Evolutionary conservation across 2,797 vertebrate species (phyloP).

Genomic region (Anguilla marmorata): DNA sequence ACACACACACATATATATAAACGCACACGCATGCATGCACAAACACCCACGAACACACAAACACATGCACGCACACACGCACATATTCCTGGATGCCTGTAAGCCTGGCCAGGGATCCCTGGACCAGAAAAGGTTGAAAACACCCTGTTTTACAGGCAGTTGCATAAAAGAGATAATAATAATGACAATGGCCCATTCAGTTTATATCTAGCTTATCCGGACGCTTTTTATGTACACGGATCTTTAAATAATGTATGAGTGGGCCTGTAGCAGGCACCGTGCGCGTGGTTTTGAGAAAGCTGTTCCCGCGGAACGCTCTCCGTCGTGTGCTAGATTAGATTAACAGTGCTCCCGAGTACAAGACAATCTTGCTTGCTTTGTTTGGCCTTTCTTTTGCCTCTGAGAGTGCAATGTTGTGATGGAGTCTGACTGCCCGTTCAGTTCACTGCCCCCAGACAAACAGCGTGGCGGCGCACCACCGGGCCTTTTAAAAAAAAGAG

Average conservation of each 20-base stretch:
- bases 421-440: background rate
- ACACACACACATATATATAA: no score
- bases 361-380: background rate
- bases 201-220: no score
- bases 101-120: no score
- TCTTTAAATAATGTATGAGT: background rate
- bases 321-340: background rate
- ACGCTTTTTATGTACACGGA: background rate
- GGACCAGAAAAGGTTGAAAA: no score
- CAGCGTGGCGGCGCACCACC: background rate
- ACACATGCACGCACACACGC: no score
- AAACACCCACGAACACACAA: no score
- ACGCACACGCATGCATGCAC: no score
- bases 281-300: background rate
- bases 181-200: no score
- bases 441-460: constrained; percentile 15
- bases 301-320: background rate
- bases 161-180: no score
- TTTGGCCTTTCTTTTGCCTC: background rate
- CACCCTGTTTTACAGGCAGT: no score
- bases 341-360: background rate
- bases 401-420: background rate
- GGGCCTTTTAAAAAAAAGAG: background rate
- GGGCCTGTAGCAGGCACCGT: background rate
- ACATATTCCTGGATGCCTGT: no score